Conservation (phyloP, 2,113 vertebrate genomes). For the Amphilophus citrinellus region DNA sequence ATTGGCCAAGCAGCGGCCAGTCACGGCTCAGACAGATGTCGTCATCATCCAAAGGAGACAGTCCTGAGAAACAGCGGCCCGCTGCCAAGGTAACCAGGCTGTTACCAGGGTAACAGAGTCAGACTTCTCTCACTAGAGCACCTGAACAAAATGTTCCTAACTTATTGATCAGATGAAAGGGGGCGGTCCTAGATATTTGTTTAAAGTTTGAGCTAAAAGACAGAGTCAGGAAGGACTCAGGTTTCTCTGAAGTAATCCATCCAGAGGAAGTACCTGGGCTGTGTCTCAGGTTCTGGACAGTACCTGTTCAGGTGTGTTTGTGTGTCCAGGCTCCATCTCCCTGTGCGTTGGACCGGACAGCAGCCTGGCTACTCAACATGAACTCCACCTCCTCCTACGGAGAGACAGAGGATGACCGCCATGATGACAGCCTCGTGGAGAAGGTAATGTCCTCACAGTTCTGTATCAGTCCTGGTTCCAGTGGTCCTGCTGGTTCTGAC, state of each 20-base stretch:
- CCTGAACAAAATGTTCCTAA: background rate
- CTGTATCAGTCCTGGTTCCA: background rate
- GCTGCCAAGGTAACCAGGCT: constrained; percentile 78
- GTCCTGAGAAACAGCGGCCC: constrained; percentile 84
- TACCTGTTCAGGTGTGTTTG: constrained; percentile 41
- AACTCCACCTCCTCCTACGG: constrained; percentile 90
- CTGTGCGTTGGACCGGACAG: constrained; percentile 96
- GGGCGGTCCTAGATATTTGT: background rate
- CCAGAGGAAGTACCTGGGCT: background rate
- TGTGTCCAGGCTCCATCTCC: constrained; percentile 94
- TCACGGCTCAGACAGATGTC: constrained; percentile 91
- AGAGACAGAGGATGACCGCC: constrained; percentile 91
- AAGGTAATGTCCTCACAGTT: constrained; percentile 84
- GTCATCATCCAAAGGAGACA: constrained; percentile 96
- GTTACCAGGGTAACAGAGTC: background rate
- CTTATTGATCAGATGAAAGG: background rate
- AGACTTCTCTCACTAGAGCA: background rate
- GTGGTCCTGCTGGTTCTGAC: background rate
- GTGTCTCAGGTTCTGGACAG: background rate
- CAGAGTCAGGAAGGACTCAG: too few relatives aligned
- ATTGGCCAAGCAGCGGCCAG: constrained; percentile 78
- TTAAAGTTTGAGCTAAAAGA: background rate
- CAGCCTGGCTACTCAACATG: constrained; percentile 99
- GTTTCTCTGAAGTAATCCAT: background rate
- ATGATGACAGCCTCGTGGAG: constrained; percentile 89